Percentiles rank a stretch among this genome's conserved stretches.
These are phyloP conservation scores for Pseudomyrmex flavicornis DNA, from an alignment of 1,140 invertebrate genomes.

Conservation along the genomic window DNA sequence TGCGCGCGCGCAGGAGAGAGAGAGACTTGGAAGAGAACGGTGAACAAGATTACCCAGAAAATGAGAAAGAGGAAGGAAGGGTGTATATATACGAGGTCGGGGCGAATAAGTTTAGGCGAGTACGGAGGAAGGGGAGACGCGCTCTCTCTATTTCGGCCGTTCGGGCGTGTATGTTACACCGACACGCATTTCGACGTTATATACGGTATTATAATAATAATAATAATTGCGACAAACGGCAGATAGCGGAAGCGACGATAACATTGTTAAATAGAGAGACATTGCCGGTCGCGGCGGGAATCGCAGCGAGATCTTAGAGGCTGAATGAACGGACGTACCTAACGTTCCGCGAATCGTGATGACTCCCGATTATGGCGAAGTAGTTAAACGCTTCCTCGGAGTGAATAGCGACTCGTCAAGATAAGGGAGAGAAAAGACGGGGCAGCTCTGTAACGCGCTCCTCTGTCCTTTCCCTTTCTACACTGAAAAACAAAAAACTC, in stretches of 20 bases:
- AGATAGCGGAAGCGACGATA: slow-evolving; percentile 33
- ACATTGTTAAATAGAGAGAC: slow-evolving; percentile 37
- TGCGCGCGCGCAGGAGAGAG: slow-evolving; percentile 15
- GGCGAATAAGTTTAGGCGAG: slow-evolving; percentile 30
- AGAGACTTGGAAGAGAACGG: slow-evolving; percentile 28
- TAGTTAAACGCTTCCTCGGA: slow-evolving; percentile 40
- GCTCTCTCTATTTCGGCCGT: neutral
- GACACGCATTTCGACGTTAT: slow-evolving; percentile 27
- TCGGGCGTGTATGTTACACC: slow-evolving; percentile 23
- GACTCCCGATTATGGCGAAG: slow-evolving; percentile 52
- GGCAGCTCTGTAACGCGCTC: neutral
- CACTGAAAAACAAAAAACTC: slow-evolving; percentile 10
- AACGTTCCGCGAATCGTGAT: slow-evolving; percentile 49
- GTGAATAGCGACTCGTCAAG: slow-evolving; percentile 37
- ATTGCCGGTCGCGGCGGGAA: slow-evolving; percentile 6
- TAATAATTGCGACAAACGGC: slow-evolving; percentile 48
- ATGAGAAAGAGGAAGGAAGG: slow-evolving; percentile 51
- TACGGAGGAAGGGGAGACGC: neutral
- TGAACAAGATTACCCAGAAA: slow-evolving; percentile 62
- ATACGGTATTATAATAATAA: slow-evolving; percentile 6
- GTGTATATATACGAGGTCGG: slow-evolving; percentile 5
- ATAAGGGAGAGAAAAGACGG: slow-evolving; percentile 8
- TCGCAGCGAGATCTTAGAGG: neutral
- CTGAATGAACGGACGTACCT: slow-evolving; percentile 28
- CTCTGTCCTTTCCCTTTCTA: no score